These are phyloP conservation scores for Chaetodon trifasciatus DNA, from an alignment of 2,797 vertebrate species.

Conservation along the genomic window DNA sequence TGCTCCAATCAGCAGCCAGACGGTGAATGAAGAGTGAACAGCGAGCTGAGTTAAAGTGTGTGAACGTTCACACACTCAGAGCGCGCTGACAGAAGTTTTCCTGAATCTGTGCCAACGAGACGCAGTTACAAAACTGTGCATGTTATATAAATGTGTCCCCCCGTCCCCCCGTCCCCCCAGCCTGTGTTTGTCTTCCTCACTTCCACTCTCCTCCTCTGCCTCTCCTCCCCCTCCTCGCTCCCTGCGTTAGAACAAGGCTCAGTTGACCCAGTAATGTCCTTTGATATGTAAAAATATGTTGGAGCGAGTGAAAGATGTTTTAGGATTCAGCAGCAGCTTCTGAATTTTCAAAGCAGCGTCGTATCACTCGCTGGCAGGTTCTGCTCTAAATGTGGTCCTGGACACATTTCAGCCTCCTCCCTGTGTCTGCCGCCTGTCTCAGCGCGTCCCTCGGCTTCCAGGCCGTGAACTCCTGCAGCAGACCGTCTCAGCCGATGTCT, in stretches of 20 bases:
- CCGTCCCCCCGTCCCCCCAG: background rate
- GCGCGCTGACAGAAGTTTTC: background rate
- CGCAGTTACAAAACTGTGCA: constrained; percentile 10
- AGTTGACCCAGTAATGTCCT: constrained; percentile 56
- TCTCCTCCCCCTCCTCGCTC: background rate
- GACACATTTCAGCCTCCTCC: constrained; percentile 17
- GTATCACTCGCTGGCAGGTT: constrained; percentile 39
- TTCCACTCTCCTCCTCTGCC: background rate
- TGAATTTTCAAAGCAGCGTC: constrained; percentile 59
- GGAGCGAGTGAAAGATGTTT: constrained; percentile 54
- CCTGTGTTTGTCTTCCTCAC: background rate
- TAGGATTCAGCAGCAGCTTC: constrained; percentile 64
- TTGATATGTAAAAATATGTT: constrained; percentile 55
- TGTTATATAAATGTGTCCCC: background rate
- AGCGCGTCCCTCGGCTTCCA: background rate
- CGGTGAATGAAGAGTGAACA: no score
- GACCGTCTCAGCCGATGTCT: background rate
- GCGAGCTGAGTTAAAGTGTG: no score
- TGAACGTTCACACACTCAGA: background rate
- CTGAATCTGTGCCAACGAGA: background rate
- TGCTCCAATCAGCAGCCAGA: no score
- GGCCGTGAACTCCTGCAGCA: background rate
- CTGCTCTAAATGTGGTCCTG: constrained; percentile 50
- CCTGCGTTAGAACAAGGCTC: constrained; percentile 22
- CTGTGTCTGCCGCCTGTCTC: no score